These are phyloP conservation scores for Pheucticus melanocephalus DNA, from an alignment of 2,113 vertebrate genomes.

Conservation along the genomic window DNA sequence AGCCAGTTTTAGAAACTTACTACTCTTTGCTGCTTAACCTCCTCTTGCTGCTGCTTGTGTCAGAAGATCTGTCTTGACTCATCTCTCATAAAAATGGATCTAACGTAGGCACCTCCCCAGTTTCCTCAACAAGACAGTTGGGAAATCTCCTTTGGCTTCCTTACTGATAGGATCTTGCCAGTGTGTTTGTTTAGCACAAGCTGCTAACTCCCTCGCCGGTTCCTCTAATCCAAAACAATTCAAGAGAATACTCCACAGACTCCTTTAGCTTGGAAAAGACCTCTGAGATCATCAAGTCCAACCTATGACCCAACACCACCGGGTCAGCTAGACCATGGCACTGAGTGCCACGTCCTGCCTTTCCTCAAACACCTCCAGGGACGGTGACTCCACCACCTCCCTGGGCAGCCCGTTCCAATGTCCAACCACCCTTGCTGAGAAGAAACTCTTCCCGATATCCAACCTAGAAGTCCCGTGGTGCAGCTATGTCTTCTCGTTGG, in stretches of 20 bases:
- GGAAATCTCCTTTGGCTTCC: not conserved
- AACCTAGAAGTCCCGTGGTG: too few species aligned
- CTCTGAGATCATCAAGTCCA: not conserved
- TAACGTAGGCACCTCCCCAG: not conserved
- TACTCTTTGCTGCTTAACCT: not conserved
- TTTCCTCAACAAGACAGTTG: not conserved
- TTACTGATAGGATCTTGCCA: accelerated
- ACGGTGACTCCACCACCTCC: not conserved
- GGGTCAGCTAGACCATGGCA: accelerated
- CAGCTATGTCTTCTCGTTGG: not conserved
- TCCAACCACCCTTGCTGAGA: not conserved
- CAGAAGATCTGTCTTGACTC: not conserved
- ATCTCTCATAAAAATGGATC: not conserved
- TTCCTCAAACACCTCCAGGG: not conserved
- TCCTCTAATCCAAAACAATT: not conserved
- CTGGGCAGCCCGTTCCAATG: not conserved
- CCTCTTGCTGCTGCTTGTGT: not conserved
- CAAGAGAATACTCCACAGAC: not conserved
- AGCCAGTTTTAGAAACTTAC: not conserved
- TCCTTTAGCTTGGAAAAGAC: not conserved
- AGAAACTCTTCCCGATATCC: not conserved
- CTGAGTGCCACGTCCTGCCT: accelerated
- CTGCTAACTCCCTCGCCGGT: too few species aligned
- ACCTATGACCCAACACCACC: not conserved
- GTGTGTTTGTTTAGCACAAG: accelerated